Evolutionary conservation across 2,888 invertebrate species (phyloP), one percentile per base, ranked within the genome.

Genomic region (Dorcus parallelipipedus): DNA sequence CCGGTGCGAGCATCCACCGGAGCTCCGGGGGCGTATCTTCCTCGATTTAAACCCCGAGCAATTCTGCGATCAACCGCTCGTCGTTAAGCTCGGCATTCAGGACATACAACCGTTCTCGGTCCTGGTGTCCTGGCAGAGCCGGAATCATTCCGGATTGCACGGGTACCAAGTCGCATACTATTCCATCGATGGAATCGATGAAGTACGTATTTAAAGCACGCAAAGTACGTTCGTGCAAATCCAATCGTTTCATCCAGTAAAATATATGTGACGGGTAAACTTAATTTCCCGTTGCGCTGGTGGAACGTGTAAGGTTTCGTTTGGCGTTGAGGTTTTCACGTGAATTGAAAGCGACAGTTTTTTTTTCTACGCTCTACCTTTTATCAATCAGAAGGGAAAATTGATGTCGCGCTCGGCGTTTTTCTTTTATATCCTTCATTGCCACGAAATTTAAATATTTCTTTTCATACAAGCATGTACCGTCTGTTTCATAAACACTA

Each of bases 151-250:
- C 57, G 90, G 90, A 60, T 83, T 94, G 70, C 88, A 86, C 70
- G 93, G 93, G 65, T 94, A 90, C 78, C 89, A 90, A 81, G 89
- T 94, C 69, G 90, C 90, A 70, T 93, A 92, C 80, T 90, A 90
- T 76, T 85, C 89, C 64, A 77, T 87, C 73, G 86, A 87, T 71
- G 80, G 81, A 52, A 77, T 81, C 58, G 82, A 84, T 67, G 83
- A 84, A 77, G 84, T 86, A 69, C 77, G 76, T 70, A 52, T 41
- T 41, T 5, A 33, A 33, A 26, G 26, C 26, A 5, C 5, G 26
- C 26, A 5, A 5, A 33, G 7, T 33, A 10, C 4, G 41, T 9
- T n/a, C 41, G 26, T 5, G 26, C 26, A 5, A 33, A 33, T 33
- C 6, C 26, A 33, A 33, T 6, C 26, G 26, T 3, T 41, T 41